These are phyloP conservation scores for Gryllus bimaculatus DNA, from an alignment of 1,140 invertebrate species.

Conservation along the genomic window DNA sequence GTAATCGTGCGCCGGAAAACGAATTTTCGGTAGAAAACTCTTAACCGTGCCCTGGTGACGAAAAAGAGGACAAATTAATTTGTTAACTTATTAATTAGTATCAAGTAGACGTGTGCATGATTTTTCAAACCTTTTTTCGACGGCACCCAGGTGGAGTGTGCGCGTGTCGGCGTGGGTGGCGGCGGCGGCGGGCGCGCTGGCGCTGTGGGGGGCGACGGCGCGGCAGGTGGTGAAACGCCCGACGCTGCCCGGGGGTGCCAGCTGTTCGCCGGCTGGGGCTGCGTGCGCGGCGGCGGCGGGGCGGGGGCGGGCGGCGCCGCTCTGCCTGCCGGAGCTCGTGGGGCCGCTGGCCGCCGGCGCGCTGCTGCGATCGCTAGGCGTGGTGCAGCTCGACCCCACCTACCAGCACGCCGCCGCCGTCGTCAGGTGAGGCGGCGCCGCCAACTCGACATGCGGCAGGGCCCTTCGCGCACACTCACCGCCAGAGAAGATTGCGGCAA, in stretches of 20 bases:
- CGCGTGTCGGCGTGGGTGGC: not conserved
- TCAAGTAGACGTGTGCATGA: too few species aligned
- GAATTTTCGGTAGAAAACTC: too few species aligned
- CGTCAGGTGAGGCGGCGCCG: slow-evolving; percentile 6
- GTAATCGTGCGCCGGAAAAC: too few species aligned
- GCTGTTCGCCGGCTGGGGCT: too few species aligned
- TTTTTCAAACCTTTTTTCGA: too few species aligned
- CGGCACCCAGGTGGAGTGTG: too few species aligned
- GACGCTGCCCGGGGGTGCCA: not conserved
- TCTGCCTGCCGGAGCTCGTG: slow-evolving; percentile 37
- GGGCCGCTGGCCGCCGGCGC: slow-evolving; percentile 37
- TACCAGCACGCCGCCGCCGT: not conserved
- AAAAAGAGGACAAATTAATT: too few species aligned
- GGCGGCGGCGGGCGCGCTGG: not conserved
- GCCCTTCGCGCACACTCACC: not conserved
- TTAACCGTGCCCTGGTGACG: too few species aligned
- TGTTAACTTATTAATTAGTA: too few species aligned
- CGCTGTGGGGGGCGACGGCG: not conserved
- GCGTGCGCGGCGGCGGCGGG: too few species aligned
- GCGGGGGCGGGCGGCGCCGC: not conserved
- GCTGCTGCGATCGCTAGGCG: slow-evolving; percentile 30
- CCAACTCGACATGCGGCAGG: not conserved
- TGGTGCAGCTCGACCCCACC: not conserved
- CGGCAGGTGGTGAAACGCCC: not conserved
- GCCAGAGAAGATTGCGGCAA: not conserved